phyloP scores from a whole-genome alignment of 2,113 vertebrate species.

The Indri indri region DNA sequence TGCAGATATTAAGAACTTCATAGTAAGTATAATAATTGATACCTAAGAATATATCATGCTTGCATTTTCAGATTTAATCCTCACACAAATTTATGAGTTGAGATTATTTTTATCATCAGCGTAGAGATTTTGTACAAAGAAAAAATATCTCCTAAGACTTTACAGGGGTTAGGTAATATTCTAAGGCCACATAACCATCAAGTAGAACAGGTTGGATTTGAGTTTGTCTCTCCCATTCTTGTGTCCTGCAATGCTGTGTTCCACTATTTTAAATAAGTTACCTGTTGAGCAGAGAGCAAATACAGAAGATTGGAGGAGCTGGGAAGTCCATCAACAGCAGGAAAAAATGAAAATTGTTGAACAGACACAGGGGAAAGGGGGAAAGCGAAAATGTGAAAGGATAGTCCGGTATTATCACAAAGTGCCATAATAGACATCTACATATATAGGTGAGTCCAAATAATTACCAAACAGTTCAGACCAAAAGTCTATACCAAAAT shows the following conservation, averaged over 20 bases:
- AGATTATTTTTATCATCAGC: not conserved
- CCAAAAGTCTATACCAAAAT: not conserved
- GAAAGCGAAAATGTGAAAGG: not conserved
- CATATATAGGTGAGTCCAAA: not conserved
- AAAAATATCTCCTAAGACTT: not conserved
- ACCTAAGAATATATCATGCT: not conserved
- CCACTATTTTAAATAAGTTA: not conserved
- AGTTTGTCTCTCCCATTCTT: not conserved
- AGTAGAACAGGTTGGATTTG: not conserved
- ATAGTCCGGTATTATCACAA: not conserved
- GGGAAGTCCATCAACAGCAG: not conserved
- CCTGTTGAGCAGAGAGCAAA: not conserved
- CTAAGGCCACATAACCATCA: not conserved
- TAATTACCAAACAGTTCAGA: not conserved
- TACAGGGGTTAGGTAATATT: not conserved
- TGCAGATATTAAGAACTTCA: not conserved
- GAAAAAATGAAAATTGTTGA: not conserved
- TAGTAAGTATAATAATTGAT: not conserved
- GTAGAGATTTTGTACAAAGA: not conserved
- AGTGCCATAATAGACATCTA: not conserved
- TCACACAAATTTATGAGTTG: not conserved
- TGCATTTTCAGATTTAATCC: not conserved
- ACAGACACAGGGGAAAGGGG: not conserved
- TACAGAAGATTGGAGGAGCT: not conserved
- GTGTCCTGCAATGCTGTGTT: not conserved